These are phyloP conservation scores for Smithornis capensis DNA, from an alignment of 2,113 vertebrate species.

Conservation along the genomic window DNA sequence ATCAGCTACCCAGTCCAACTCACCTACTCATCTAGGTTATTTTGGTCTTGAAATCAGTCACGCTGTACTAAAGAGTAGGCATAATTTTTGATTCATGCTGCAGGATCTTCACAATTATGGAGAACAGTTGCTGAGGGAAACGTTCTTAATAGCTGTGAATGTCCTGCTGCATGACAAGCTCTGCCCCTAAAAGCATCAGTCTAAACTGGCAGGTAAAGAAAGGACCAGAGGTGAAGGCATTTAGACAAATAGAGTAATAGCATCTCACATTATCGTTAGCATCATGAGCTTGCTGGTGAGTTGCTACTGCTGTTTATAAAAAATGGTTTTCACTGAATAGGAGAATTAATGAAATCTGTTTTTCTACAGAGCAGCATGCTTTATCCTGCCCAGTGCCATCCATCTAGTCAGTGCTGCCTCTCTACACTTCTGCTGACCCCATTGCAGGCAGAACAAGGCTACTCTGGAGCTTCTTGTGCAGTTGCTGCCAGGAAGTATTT, in stretches of 20 bases:
- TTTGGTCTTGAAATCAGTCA: background rate
- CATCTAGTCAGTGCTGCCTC: background rate
- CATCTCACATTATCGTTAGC: background rate
- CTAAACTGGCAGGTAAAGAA: background rate
- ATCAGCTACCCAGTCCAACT: background rate
- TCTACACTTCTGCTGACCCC: rapidly evolving
- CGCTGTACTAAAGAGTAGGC: background rate
- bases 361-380: background rate
- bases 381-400: background rate
- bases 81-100: background rate
- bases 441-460: rapidly evolving
- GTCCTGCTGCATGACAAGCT: background rate
- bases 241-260: background rate
- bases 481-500: background rate
- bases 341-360: background rate
- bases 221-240: background rate
- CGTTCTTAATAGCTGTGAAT: background rate
- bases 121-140: background rate
- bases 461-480: rapidly evolving
- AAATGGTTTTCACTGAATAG: background rate
- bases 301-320: background rate
- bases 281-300: background rate
- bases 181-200: background rate
- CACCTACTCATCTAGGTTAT: background rate
- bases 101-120: background rate